Evolutionary conservation across 1,140 invertebrate genomes (phyloP).

Genomic region (Aradophagus sp.): DNA sequence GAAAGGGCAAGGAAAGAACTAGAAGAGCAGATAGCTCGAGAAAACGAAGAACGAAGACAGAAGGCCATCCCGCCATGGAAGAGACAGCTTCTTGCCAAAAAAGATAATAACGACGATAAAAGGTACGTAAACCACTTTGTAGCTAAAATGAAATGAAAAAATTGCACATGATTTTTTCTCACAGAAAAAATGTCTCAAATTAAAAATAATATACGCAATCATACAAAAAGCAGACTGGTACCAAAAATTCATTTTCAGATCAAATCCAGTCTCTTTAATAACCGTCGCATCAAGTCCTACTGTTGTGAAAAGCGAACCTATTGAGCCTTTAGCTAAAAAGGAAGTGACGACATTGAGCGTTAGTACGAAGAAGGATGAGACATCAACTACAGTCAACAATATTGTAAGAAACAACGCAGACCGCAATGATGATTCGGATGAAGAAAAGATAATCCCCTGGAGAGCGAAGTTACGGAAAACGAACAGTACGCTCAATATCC

Average conservation of each 20-base stretch:
- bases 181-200: no score
- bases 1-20: conserved; percentile 92
- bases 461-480: conserved; percentile 90
- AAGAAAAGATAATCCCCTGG: conserved; percentile 85
- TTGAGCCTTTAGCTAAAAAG: conserved; percentile 43
- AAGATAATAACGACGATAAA: conserved; percentile 84
- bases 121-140: no score
- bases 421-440: conserved; percentile 74
- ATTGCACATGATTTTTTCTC: no score
- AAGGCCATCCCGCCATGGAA: conserved; percentile 95
- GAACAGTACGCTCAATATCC: conserved; percentile 86
- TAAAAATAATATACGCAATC: no score
- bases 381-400: conserved; percentile 48
- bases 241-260: no score
- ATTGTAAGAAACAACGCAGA: conserved; percentile 9
- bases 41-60: conserved; percentile 89
- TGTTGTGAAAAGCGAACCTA: conserved; percentile 63
- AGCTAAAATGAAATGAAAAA: no score
- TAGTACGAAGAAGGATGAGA: conserved; percentile 44
- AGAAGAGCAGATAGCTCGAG: conserved; percentile 86
- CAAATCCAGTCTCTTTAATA: conserved; percentile 28
- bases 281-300: conserved; percentile 10
- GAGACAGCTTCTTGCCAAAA: conserved; percentile 87
- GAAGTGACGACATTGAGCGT: conserved; percentile 29
- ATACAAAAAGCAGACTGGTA: no score